A percentile compares a stretch with the other conserved stretches of the same genome.
phyloP scores from a whole-genome alignment of 1,140 invertebrate species.

The Ceratina calcarata region DNA sequence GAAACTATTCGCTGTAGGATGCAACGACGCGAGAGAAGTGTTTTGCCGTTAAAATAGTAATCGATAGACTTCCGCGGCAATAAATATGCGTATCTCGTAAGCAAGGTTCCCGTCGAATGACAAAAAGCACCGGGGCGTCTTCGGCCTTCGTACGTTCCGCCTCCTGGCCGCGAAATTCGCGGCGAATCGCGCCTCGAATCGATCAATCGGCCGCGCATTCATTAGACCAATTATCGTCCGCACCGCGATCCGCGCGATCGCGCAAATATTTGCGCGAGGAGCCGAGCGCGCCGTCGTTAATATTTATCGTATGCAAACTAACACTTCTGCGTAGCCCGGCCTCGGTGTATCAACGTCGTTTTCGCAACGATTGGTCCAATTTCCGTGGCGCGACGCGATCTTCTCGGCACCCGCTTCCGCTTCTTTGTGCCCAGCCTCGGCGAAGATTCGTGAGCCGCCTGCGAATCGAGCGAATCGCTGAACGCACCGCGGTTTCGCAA shows the following conservation, averaged over 20 bases:
- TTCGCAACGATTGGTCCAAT: slow-evolving; percentile 62
- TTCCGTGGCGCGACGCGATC: slow-evolving; percentile 20
- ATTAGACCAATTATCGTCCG: slow-evolving; percentile 58
- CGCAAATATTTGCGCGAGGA: slow-evolving; percentile 58
- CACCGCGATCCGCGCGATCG: slow-evolving; percentile 46
- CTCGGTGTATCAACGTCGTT: slow-evolving; percentile 42
- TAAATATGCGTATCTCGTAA: slow-evolving; percentile 19
- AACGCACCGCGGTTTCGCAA: too few species aligned
- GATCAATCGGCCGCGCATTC: slow-evolving; percentile 41
- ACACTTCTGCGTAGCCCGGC: slow-evolving; percentile 22
- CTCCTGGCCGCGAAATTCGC: slow-evolving; percentile 1
- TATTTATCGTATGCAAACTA: slow-evolving; percentile 65
- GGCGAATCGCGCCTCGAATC: not conserved
- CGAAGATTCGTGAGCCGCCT: too few species aligned
- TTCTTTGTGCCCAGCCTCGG: too few species aligned
- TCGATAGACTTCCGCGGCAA: not conserved
- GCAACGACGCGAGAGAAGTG: too few species aligned
- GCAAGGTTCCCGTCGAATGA: slow-evolving; percentile 8
- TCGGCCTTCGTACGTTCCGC: not conserved
- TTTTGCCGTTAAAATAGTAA: not conserved
- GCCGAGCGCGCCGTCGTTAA: slow-evolving; percentile 52
- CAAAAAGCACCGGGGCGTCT: not conserved
- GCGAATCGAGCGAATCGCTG: too few species aligned
- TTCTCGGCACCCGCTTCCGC: not conserved
- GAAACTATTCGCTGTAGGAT: not conserved